phyloP scores from a whole-genome alignment of 2,113 vertebrate species.

The Datnioides undecimradiatus region DNA sequence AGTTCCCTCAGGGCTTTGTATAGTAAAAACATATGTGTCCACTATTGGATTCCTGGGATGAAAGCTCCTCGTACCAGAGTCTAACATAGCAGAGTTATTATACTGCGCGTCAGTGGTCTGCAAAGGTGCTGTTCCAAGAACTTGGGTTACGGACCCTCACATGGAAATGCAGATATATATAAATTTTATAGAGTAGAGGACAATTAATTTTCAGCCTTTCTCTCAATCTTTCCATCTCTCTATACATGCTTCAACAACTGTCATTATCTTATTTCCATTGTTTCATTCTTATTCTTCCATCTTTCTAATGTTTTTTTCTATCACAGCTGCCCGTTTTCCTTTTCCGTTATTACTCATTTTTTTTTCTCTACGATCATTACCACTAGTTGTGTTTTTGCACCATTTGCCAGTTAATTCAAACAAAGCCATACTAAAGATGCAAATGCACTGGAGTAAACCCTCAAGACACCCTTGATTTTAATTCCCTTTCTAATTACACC shows the following conservation, averaged over 20 bases:
- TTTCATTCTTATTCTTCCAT: background rate
- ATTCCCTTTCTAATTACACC: background rate
- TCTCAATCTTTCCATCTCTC: slow-evolving; percentile 13
- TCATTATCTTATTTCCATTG: slow-evolving; percentile 6
- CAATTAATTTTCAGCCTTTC: background rate
- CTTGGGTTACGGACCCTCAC: slow-evolving; percentile 50
- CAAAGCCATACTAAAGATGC: background rate
- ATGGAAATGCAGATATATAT: slow-evolving; percentile 18
- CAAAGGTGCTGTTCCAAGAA: slow-evolving; percentile 69
- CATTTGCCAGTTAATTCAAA: background rate
- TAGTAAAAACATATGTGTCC: slow-evolving; percentile 76
- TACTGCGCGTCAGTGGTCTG: slow-evolving; percentile 55
- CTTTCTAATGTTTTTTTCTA: background rate
- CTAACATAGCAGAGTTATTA: slow-evolving; percentile 65
- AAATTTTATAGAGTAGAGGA: slow-evolving; percentile 7
- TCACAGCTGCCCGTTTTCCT: background rate
- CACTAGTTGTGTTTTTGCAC: too few species aligned
- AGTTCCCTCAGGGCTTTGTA: slow-evolving; percentile 50
- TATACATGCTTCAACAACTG: slow-evolving; percentile 17
- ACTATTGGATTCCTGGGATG: slow-evolving; percentile 65
- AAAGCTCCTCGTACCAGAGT: slow-evolving; percentile 47
- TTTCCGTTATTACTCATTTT: too few species aligned
- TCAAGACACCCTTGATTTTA: slow-evolving; percentile 9
- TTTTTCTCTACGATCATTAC: too few species aligned
- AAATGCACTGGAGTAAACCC: background rate